Conservation (phyloP, 2,113 vertebrate genomes). For the Prunella fulvescens region DNA sequence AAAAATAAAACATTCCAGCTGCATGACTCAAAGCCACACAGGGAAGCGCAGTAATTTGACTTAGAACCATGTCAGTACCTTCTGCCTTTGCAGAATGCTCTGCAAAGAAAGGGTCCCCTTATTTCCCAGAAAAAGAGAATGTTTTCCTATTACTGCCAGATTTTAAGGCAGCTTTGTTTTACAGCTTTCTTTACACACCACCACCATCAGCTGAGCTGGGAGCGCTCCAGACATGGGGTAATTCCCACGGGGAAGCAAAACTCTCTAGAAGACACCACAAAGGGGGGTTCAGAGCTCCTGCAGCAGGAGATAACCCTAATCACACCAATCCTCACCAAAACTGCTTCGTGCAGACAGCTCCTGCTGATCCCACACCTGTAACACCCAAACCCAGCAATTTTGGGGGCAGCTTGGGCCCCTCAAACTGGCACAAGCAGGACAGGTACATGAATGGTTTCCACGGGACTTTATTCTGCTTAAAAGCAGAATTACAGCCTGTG, state of each 20-base stretch:
- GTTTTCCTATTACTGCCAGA: not conserved
- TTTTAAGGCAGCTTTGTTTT: not conserved
- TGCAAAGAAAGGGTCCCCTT: not conserved
- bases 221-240: not conserved
- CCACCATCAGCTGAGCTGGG: not conserved
- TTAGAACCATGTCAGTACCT: not conserved
- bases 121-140: not conserved
- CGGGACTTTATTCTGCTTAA: not conserved
- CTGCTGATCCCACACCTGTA: not conserved
- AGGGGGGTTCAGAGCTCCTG: not conserved
- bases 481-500: accelerated
- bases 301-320: not conserved
- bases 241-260: not conserved
- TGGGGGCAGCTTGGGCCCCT: not conserved
- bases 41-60: not conserved
- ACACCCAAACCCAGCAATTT: not conserved
- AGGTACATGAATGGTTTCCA: accelerated
- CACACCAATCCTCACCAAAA: not conserved
- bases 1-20: not conserved
- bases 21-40: not conserved
- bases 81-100: not conserved
- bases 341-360: accelerated
- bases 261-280: not conserved
- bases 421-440: not conserved
- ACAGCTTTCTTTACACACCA: not conserved